A percentile compares a stretch with the other conserved stretches of the same genome.
Conservation (phyloP, 2,888 invertebrate genomes). For the Sinhomidia bicolor region DNA sequence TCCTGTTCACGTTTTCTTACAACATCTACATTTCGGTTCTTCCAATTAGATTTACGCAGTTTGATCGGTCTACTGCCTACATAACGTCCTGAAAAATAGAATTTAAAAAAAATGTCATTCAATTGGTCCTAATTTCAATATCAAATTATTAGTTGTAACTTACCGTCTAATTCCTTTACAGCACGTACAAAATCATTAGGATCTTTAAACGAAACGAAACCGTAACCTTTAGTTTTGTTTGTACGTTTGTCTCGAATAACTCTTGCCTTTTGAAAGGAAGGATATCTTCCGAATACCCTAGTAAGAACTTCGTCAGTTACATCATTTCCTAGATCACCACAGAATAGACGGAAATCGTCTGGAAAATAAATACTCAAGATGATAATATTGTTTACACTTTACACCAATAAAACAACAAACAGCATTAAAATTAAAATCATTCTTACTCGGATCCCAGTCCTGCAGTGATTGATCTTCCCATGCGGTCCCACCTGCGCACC, state of each 20-base stretch:
- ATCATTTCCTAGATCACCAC: constrained; percentile 99
- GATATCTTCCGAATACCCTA: constrained; percentile 96
- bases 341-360: constrained; percentile 99
- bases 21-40: constrained; percentile 94
- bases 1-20: constrained; percentile 98
- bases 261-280: constrained; percentile 96
- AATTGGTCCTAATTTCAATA: too few species aligned
- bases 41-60: constrained; percentile 97
- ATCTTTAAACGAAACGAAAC: constrained; percentile 99
- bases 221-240: constrained; percentile 99
- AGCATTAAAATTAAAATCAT: too few species aligned
- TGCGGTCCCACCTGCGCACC: constrained; percentile 95
- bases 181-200: constrained; percentile 98
- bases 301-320: constrained; percentile 99
- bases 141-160: too few species aligned
- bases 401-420: too few species aligned
- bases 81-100: constrained; percentile 89
- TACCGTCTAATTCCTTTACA: constrained; percentile 99
- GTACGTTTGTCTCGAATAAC: constrained; percentile 98
- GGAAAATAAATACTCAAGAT: too few species aligned
- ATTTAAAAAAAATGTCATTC: background rate
- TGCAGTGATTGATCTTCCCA: constrained; percentile 97
- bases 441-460: constrained; percentile 95
- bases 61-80: constrained; percentile 99
- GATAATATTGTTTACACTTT: too few species aligned